Evolutionary conservation across 2,797 vertebrate species (phyloP), one percentile per base, ranked within the genome.

Genomic region (Eulemur mongoz): DNA sequence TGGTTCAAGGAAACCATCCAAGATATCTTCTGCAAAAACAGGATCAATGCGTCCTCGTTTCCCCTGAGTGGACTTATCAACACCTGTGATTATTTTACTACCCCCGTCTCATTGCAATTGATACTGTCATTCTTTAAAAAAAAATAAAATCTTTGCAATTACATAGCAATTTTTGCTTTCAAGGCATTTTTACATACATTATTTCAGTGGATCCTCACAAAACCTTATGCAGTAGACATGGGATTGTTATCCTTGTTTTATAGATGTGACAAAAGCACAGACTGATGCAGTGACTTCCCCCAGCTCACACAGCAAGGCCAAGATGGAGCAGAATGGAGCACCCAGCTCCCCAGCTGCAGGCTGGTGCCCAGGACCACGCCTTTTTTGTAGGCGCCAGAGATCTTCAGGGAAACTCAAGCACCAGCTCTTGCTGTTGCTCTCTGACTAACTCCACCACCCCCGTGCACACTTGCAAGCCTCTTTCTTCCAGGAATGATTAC

Each of bases 401-500:
- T 82, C 80, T 73, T 84, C 1, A n/a, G 81, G 91, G 82, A 86
- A 91, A 32, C 22, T 50, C 43, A 18, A 32, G 57, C 0, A 1
- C 75, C 32, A 20, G 63, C 81, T 61, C 72, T 82, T 32, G 82
- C 80, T 1, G 0, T 30, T 7, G 13, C 23, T 84, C 82, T 70
- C 52, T 76, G 80, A 59, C 89, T 73, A 10, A 87, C 88, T 70
- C 79, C 25, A 32, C 93, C 38, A 40, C 69, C 91, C 48, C 54
- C 6, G 8, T 57, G 92, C 14, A 50, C 76, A 65, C 89, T 90
- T n/a, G 88, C 65, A 76, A 92, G 92, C 69, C 92, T 95, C 69
- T 80, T 88, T 95, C 93, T 87, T 97, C 72, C 87, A 96, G 94
- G 98, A 98, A 96, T 95, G 97, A 96, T 93, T 78, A 69, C 80